Percentiles rank a stretch among this genome's conserved stretches.
phyloP scores from a whole-genome alignment of 2,797 vertebrate genomes.

The Syngnathus rostellatus region DNA sequence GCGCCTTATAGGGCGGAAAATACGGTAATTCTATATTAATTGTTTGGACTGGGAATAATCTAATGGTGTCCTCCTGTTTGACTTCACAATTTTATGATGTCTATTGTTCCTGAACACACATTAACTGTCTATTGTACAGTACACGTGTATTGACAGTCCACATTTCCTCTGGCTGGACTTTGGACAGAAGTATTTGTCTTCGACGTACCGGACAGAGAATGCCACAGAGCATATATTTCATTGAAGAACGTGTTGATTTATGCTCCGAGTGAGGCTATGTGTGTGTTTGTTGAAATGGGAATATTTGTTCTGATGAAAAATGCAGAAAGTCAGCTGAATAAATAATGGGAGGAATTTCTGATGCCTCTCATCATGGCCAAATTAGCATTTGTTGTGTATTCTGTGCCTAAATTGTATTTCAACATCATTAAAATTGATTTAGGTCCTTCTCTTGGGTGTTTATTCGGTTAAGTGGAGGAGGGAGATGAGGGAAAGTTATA shows the following conservation, averaged over 20 bases:
- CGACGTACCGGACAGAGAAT: constrained; percentile 58
- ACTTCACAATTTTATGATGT: constrained; percentile 37
- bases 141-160: constrained; percentile 59
- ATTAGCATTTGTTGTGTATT: constrained; percentile 76
- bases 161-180: constrained; percentile 57
- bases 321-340: constrained; percentile 73
- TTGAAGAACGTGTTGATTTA: constrained; percentile 67
- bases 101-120: constrained; percentile 46
- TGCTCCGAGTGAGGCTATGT: constrained; percentile 46
- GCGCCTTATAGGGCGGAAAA: no score
- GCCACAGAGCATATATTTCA: constrained; percentile 68
- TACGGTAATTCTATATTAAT: no score
- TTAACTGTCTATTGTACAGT: constrained; percentile 46
- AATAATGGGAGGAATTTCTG: constrained; percentile 74
- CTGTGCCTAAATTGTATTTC: constrained; percentile 74
- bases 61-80: neutral
- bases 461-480: constrained; percentile 70
- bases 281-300: constrained; percentile 70
- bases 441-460: constrained; percentile 70
- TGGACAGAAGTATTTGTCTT: constrained; percentile 65
- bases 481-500: constrained; percentile 72
- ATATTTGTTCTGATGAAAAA: constrained; percentile 81
- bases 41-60: no score
- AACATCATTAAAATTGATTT: constrained; percentile 78
- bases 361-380: constrained; percentile 68